phyloP scores from a whole-genome alignment of 1,140 invertebrate species.

The Brachionus asplanchnoidis region DNA sequence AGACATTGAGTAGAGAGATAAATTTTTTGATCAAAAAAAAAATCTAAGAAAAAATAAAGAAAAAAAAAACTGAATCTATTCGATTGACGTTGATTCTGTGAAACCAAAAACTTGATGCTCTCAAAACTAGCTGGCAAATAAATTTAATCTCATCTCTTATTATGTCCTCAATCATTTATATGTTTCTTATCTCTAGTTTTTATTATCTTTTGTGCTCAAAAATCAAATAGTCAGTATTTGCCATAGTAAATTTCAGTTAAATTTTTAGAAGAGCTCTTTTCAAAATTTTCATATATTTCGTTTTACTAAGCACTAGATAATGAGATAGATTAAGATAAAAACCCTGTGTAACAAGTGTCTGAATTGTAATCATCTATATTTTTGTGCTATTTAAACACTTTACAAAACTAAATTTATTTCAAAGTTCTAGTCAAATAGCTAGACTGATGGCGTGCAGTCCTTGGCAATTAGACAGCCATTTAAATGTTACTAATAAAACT shows the following conservation, averaged over 20 bases:
- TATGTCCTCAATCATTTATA: conserved; percentile 21
- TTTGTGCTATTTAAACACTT: conserved; percentile 2
- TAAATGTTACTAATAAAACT: background rate
- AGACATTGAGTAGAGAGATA: background rate
- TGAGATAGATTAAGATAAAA: conserved; percentile 38
- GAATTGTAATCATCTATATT: conserved; percentile 6
- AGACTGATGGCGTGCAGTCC: background rate
- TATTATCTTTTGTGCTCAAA: conserved; percentile 19
- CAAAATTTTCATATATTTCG: conserved; percentile 22
- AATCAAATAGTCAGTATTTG: conserved; percentile 17
- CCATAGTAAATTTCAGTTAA: conserved; percentile 28
- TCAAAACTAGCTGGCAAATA: conserved; percentile 21
- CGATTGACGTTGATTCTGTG: background rate
- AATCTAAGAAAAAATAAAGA: background rate
- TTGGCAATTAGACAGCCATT: background rate
- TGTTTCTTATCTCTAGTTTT: conserved; percentile 32
- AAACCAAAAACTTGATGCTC: conserved; percentile 28
- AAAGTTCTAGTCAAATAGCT: background rate
- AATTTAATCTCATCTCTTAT: conserved; percentile 35
- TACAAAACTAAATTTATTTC: background rate
- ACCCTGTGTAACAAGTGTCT: conserved; percentile 32
- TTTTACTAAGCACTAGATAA: conserved; percentile 36
- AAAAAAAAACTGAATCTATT: background rate
- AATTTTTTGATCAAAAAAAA: background rate
- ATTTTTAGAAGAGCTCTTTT: conserved; percentile 31